Conservation (phyloP, 2,888 invertebrate species). For the Drosophila heteroneura region DNA sequence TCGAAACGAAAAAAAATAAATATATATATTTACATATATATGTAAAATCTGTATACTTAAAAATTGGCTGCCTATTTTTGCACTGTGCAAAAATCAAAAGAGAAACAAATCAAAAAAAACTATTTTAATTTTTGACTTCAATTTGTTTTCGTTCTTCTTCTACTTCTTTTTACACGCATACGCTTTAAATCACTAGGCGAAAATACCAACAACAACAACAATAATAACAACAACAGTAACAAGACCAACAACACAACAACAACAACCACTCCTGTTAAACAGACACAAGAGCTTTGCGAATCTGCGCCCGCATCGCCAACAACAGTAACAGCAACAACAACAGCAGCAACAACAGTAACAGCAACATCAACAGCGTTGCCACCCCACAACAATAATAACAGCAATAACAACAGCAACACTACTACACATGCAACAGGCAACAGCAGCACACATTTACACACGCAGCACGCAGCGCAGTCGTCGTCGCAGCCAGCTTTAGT, state of each 20-base stretch:
- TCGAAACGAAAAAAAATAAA: slow-evolving; percentile 18
- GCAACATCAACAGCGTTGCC: slow-evolving; percentile 17
- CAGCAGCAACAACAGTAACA: slow-evolving; percentile 40
- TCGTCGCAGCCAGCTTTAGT: slow-evolving; percentile 32
- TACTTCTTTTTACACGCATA: slow-evolving; percentile 76
- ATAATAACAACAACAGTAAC: slow-evolving; percentile 63
- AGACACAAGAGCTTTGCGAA: slow-evolving; percentile 63
- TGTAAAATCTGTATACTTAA: slow-evolving; percentile 11
- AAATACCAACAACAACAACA: slow-evolving; percentile 72
- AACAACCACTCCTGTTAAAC: slow-evolving; percentile 73
- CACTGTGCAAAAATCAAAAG: slow-evolving; percentile 28
- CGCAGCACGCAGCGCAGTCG: slow-evolving; percentile 44
- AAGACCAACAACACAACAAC: slow-evolving; percentile 66
- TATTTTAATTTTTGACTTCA: slow-evolving; percentile 77
- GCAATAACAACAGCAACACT: slow-evolving; percentile 24
- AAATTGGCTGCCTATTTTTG: slow-evolving; percentile 70
- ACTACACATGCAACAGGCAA: slow-evolving; percentile 51
- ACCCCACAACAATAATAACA: slow-evolving; percentile 31
- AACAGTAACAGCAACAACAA: slow-evolving; percentile 41
- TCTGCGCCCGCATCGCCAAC: slow-evolving; percentile 64
- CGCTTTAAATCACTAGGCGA: slow-evolving; percentile 78
- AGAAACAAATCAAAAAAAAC: slow-evolving; percentile 34
- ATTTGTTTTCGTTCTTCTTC: slow-evolving; percentile 79
- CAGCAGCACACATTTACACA: slow-evolving; percentile 50
- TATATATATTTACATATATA: slow-evolving; percentile 4